phyloP scores from a whole-genome alignment of 2,797 vertebrate genomes.

The Avahi laniger region DNA sequence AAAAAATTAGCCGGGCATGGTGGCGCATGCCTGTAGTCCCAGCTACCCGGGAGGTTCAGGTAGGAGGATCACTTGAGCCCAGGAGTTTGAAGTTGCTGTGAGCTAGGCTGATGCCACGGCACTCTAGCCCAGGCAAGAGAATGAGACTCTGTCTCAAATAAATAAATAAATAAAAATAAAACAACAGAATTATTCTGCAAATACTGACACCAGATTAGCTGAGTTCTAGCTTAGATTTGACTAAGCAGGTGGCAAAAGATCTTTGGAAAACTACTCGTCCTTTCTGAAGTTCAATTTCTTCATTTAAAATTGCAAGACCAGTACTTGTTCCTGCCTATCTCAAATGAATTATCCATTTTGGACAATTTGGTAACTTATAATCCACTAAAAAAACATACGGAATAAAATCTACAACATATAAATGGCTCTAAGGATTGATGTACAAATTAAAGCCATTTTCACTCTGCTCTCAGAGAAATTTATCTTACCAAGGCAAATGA shows the following conservation, averaged over 20 bases:
- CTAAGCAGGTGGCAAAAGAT: background rate
- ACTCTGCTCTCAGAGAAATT: background rate
- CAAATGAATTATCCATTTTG: background rate
- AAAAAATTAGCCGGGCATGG: too few relatives aligned
- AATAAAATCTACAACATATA: slow-evolving; percentile 21
- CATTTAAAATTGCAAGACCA: background rate
- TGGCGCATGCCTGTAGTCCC: too few relatives aligned
- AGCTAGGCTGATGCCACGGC: too few relatives aligned
- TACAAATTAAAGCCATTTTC: slow-evolving; percentile 1
- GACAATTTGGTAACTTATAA: background rate
- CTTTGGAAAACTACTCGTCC: background rate
- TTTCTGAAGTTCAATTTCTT: slow-evolving; percentile 35
- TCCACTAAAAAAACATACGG: background rate
- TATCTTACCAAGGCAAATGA: background rate
- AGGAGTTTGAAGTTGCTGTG: too few relatives aligned
- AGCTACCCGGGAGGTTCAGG: too few relatives aligned
- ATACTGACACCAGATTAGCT: background rate
- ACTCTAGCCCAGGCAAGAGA: too few relatives aligned
- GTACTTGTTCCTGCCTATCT: background rate
- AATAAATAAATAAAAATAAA: background rate
- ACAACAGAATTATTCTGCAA: slow-evolving; percentile 33
- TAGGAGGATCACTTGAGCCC: too few relatives aligned
- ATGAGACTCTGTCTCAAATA: too few relatives aligned
- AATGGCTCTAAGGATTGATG: background rate
- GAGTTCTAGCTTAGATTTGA: background rate